Conservation (phyloP, 2,888 invertebrate species). For the Nomada ruficornis region DNA sequence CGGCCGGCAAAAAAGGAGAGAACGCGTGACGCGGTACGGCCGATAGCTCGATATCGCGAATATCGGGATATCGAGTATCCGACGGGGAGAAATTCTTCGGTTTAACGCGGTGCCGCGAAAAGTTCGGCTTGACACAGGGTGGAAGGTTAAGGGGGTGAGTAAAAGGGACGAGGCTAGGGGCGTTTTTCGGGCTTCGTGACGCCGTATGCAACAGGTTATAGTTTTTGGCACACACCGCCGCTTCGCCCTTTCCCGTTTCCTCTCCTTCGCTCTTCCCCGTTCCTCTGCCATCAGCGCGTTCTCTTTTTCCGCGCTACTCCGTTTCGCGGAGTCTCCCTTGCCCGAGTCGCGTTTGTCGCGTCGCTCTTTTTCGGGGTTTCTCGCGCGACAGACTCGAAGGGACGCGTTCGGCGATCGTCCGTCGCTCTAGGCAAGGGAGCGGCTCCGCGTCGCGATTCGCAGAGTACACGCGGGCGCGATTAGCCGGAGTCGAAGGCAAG, state of each 20-base stretch:
- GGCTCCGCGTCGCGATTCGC: constrained; percentile 14
- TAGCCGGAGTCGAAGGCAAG: too few relatives aligned
- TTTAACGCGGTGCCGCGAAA: constrained; percentile 65
- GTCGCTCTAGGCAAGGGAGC: too few relatives aligned
- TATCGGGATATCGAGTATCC: constrained; percentile 69
- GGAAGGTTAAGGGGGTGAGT: constrained; percentile 62
- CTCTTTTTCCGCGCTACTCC: constrained; percentile 52
- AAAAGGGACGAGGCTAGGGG: constrained; percentile 78
- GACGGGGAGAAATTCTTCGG: constrained; percentile 66
- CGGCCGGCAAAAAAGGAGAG: constrained; percentile 49
- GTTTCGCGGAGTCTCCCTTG: constrained; percentile 57
- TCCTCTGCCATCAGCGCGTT: constrained; percentile 44
- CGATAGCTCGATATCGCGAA: constrained; percentile 60
- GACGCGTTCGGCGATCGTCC: too few relatives aligned
- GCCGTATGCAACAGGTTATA: constrained; percentile 83
- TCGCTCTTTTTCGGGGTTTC: constrained; percentile 55
- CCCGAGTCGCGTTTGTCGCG: constrained; percentile 29
- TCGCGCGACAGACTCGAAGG: constrained; percentile 18
- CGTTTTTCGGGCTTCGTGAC: constrained; percentile 82
- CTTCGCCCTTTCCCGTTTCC: constrained; percentile 61
- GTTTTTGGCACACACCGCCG: constrained; percentile 83
- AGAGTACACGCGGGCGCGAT: neutral
- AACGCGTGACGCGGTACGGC: constrained; percentile 38
- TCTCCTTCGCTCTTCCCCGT: constrained; percentile 4
- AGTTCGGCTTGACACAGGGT: constrained; percentile 63